phyloP scores from a whole-genome alignment of 2,797 vertebrate genomes.

The Muscicapa striata region DNA sequence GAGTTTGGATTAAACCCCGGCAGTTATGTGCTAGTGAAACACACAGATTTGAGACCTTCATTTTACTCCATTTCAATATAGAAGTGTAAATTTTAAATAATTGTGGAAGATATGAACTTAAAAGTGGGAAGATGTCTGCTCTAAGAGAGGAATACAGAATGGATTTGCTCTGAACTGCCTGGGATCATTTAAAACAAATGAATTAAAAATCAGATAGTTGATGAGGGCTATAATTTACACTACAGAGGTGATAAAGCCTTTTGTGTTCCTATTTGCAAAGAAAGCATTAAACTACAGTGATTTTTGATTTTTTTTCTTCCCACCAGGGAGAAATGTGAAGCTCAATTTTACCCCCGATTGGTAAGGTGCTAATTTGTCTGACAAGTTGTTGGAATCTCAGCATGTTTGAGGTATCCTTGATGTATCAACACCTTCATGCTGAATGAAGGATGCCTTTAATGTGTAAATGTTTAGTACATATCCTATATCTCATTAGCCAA shows the following conservation, averaged over 20 bases:
- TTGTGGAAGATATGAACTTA: background rate
- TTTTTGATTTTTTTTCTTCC: slow-evolving; percentile 54
- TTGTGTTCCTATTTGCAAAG: slow-evolving; percentile 58
- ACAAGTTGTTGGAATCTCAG: slow-evolving; percentile 87
- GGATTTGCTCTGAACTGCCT: slow-evolving; percentile 28
- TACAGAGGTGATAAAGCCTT: slow-evolving; percentile 53
- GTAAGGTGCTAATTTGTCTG: slow-evolving; percentile 91
- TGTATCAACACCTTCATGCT: slow-evolving; percentile 90
- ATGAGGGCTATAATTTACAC: slow-evolving; percentile 56
- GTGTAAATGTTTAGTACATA: slow-evolving; percentile 84
- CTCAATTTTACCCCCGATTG: slow-evolving; percentile 84
- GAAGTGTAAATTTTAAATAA: slow-evolving; percentile 1
- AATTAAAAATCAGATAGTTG: slow-evolving; percentile 62
- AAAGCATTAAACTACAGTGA: slow-evolving; percentile 60
- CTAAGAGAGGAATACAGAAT: background rate
- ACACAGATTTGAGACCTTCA: background rate
- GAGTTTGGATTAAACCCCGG: background rate
- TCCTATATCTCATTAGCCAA: slow-evolving; percentile 87
- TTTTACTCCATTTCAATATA: background rate
- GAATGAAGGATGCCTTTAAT: slow-evolving; percentile 86
- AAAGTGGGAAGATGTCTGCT: background rate
- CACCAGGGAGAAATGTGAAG: slow-evolving; percentile 83
- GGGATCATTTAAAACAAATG: slow-evolving; percentile 69
- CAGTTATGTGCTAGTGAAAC: background rate
- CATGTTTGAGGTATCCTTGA: slow-evolving; percentile 92